These are phyloP conservation scores for Archips xylosteana DNA, from an alignment of 2,888 invertebrate genomes.

Conservation along the genomic window DNA sequence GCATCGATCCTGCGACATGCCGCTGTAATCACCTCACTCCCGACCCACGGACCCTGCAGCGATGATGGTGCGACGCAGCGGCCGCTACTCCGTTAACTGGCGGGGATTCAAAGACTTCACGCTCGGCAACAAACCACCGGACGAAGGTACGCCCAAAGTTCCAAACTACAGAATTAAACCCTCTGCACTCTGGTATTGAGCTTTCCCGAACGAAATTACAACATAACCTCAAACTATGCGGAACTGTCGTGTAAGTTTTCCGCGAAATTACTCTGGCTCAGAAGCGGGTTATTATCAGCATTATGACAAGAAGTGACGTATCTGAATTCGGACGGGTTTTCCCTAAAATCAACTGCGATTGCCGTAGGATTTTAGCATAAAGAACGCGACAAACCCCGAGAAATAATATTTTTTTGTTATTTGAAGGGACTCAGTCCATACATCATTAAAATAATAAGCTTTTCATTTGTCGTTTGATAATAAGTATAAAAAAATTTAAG, in stretches of 20 bases:
- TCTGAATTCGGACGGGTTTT: neutral
- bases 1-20: conserved; percentile 64
- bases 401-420: neutral
- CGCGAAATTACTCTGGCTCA: conserved; percentile 23
- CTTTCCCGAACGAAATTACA: conserved; percentile 40
- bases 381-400: conserved; percentile 1
- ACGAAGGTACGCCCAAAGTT: conserved; percentile 71
- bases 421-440: too few relatives aligned
- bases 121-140: conserved; percentile 78
- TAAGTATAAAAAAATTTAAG: too few relatives aligned
- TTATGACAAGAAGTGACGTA: conserved; percentile 17
- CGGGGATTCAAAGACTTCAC: conserved; percentile 80
- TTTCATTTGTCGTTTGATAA: too few relatives aligned
- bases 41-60: conserved; percentile 55
- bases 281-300: conserved; percentile 13
- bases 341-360: neutral
- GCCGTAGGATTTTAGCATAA: neutral
- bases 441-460: too few relatives aligned
- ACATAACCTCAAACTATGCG: conserved; percentile 63
- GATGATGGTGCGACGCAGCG: conserved; percentile 83
- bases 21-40: conserved; percentile 46
- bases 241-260: conserved; percentile 29
- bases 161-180: conserved; percentile 28
- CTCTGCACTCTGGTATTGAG: conserved; percentile 7
- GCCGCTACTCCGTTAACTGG: conserved; percentile 83